phyloP scores from a whole-genome alignment of 1,140 invertebrate genomes.

The Drosophila obscura region DNA sequence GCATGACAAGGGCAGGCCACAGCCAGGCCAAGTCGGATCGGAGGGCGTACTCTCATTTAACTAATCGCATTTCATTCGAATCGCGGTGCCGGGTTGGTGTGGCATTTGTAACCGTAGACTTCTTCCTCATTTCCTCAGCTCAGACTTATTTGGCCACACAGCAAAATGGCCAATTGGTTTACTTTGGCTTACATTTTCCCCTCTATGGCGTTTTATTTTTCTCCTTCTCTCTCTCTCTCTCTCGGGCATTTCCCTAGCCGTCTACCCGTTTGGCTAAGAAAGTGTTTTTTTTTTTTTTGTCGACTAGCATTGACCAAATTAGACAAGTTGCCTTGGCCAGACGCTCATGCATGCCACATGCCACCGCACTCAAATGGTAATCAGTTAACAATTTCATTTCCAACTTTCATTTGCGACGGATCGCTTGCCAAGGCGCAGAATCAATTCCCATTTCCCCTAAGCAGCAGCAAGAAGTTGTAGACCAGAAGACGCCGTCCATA shows the following conservation, averaged over 20 bases:
- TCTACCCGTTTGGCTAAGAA: constrained; percentile 41
- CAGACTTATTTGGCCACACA: constrained; percentile 36
- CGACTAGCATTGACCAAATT: constrained; percentile 70
- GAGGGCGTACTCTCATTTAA: constrained; percentile 39
- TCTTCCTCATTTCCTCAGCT: constrained; percentile 58
- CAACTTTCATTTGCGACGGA: constrained; percentile 73
- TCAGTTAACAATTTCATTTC: constrained; percentile 41
- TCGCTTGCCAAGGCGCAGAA: constrained; percentile 57
- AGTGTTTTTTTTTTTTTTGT: constrained; percentile 47
- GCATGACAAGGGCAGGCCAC: constrained; percentile 61
- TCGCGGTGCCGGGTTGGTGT: background rate
- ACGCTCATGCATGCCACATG: constrained; percentile 30
- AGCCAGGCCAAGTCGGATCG: constrained; percentile 40
- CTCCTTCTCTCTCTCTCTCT: background rate
- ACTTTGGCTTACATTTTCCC: constrained; percentile 58
- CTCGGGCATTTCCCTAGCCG: constrained; percentile 1
- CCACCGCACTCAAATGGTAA: constrained; percentile 63
- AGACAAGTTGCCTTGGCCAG: constrained; percentile 57
- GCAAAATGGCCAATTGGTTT: constrained; percentile 60
- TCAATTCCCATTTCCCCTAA: constrained; percentile 30
- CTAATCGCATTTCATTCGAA: constrained; percentile 73
- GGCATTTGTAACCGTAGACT: constrained; percentile 70
- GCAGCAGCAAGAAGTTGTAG: background rate
- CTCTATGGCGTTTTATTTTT: constrained; percentile 28
- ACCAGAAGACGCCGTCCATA: constrained; percentile 14